A percentile compares a stretch with the other conserved stretches of the same genome.
Evolutionary conservation across 92 coral and sea anemone genomes (phyloP).

Genomic region (Zoanthus solanderi): DNA sequence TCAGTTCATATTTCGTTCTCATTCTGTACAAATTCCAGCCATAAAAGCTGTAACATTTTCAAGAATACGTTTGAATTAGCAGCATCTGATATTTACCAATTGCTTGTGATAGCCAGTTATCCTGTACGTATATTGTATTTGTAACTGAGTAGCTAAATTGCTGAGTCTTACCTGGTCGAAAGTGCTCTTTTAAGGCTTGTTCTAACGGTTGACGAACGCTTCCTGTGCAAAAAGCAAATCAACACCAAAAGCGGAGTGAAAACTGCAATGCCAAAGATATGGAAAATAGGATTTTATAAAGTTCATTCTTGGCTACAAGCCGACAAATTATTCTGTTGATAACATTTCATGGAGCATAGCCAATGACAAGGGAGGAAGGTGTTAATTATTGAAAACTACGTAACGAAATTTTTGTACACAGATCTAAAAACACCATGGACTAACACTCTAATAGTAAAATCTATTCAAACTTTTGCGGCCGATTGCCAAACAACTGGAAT

Average conservation of each 20-base stretch:
- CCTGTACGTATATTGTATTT: not conserved
- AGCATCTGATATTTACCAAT: not conserved
- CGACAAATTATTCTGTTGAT: not conserved
- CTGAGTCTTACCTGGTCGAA: conserved; percentile 55
- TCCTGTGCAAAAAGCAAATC: conserved; percentile 32
- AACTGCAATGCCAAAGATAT: not conserved
- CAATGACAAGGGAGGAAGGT: not conserved
- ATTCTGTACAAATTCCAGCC: no score
- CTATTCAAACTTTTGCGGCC: not conserved
- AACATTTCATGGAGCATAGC: not conserved
- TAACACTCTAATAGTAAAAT: not conserved
- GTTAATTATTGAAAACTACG: not conserved
- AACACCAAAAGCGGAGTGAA: not conserved
- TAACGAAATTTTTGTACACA: not conserved
- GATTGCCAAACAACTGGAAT: not conserved
- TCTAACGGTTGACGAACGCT: conserved; percentile 38
- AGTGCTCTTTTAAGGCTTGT: conserved; percentile 35
- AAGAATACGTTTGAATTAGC: not conserved
- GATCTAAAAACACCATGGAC: not conserved
- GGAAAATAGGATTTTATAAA: not conserved
- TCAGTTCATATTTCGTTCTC: no score
- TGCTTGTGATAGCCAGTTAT: not conserved
- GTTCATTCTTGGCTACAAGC: not conserved
- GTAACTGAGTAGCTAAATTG: not conserved
- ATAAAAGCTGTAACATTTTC: no score